Base-by-base conservation (phyloP, 2,113 vertebrate genomes). In the Gallinago paraguaiae region DNA sequence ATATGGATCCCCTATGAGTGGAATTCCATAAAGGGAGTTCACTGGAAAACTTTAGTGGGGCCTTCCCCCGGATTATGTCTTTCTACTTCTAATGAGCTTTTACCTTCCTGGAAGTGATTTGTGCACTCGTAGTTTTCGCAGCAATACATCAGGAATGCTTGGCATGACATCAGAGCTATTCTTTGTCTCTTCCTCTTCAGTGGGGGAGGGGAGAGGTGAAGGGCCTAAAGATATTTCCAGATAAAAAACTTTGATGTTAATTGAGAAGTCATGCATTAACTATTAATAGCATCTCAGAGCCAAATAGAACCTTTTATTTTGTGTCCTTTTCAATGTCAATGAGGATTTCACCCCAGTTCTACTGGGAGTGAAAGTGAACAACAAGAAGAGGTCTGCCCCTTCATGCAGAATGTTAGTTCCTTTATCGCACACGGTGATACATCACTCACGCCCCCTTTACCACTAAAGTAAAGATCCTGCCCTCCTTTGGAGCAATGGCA, bases 121-220 rank as follows among this genome's bases (percentile, higher is more conserved):
- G 93, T 99, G 99, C 61, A 99, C 98, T 74, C 99, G 98, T 28
- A 99, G 98, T 93, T 99, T 99, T 83, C 98, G 97, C 54, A 99
- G 98, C 98, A 99, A 97, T 46, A 99, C 82, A 25, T 99, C 99
- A 65, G 99, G 98, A 97, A 99, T 99, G 97, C 98, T 99, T 60
- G 99, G 99, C 98, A 99, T 99, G 84, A 99, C 98, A 18, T 99
- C 99, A 24, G 98, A 97, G 82, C 98, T 98, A 78, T 92, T 98
- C 94, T 98, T 99, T 9, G 92, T n/a, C 51, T 99, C 99, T 88
- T 98, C 98, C 33, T 98, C 98, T 54, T 96, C 98, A 81, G 90
- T 95, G 46, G 96, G 90, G 48, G 96, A 96, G 11, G 96, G 92
- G 27, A 97, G 97, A 51, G 98, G 97, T 90, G 97, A 97, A 64